Base-by-base conservation (phyloP, 2,113 vertebrate genomes). In the Misgurnus anguillicaudatus region DNA sequence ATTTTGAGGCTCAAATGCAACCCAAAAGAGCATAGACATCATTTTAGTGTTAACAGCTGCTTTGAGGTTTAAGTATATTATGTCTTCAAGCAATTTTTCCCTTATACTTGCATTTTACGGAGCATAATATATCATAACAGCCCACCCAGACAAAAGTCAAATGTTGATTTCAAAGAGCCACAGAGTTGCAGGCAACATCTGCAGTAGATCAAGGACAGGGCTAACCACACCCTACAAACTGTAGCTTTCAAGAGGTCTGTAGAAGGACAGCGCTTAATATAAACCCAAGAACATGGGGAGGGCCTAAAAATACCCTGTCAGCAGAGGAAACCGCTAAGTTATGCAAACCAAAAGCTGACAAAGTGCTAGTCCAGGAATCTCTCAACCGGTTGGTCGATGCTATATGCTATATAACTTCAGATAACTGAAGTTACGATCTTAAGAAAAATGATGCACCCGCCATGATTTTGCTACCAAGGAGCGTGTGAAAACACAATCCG, bases 301-400 rank as follows among this genome's bases (percentile, higher is more conserved):
- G 13, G 45, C 24, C 73, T 88, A 84, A 83, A 85, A 84, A 84
- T 88, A 87, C 72, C 53, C 39, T 24, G 24, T 51, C 60, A 83
- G 76, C 42, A 68, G 70, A 61, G 67, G 77, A 58, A 53, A 39
- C 45, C 78, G 86, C 85, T 89, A 90, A 89, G 86, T 87, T 88
- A 53, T 78, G 60, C 39, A 77, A 82, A 68, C 79, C 76, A 75
- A 80, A 81, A 45, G 58, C 57, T 75, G 63, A 64, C 41, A 65
- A 63, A 47, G 62, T 63, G 48, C 17, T 83, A 38, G 60, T 79
- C 60, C 16, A 45, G 58, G 31, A 38, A 39, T 51, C 85, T 74
- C 6, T 61, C 45, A 75, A 51, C 41, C 68, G 55, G 48, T 67
- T 45, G n/a, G 53, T 57, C 53, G 19, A 19, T 57, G 6, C 53